Conservation (phyloP, 2,888 invertebrate species). For the Drosophila phalerata region DNA sequence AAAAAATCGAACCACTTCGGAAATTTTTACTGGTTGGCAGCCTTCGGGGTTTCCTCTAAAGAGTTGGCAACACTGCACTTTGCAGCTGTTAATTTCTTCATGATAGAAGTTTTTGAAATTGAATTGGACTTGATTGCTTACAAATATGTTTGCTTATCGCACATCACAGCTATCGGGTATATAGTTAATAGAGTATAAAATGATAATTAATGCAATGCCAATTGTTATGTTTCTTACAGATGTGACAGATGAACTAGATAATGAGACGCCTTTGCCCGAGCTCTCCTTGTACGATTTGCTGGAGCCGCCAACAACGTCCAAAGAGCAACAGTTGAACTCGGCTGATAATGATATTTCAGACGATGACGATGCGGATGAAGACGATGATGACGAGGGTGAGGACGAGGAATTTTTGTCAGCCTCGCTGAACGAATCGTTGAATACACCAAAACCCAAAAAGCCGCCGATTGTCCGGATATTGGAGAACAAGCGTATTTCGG, state of each 20-base stretch:
- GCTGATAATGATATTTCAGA: conserved; percentile 46
- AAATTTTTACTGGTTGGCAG: too few species aligned
- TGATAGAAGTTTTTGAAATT: conserved; percentile 66
- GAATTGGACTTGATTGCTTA: conserved; percentile 44
- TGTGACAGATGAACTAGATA: conserved; percentile 71
- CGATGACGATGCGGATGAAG: conserved; percentile 45
- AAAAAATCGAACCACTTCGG: too few species aligned
- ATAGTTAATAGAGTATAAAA: background rate
- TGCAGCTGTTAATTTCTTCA: conserved; percentile 64
- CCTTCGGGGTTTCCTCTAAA: too few species aligned
- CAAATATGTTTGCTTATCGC: conserved; percentile 46
- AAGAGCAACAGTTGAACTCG: conserved; percentile 47
- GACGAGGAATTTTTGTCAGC: conserved; percentile 17
- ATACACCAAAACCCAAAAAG: conserved; percentile 76
- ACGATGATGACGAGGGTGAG: conserved; percentile 17
- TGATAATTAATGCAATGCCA: background rate
- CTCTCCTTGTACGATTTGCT: conserved; percentile 80
- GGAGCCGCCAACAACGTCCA: conserved; percentile 68
- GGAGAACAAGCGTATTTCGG: conserved; percentile 62
- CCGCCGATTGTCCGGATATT: conserved; percentile 52
- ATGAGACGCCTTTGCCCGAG: conserved; percentile 75
- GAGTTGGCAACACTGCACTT: conserved; percentile 4
- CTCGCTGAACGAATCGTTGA: conserved; percentile 56
- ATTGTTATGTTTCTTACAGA: conserved; percentile 4
- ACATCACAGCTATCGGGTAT: conserved; percentile 33